Percentiles rank a stretch among this genome's conserved stretches.
These are phyloP conservation scores for Gymnoscopelus braueri DNA, from an alignment of 2,797 vertebrate species.

Conservation along the genomic window DNA sequence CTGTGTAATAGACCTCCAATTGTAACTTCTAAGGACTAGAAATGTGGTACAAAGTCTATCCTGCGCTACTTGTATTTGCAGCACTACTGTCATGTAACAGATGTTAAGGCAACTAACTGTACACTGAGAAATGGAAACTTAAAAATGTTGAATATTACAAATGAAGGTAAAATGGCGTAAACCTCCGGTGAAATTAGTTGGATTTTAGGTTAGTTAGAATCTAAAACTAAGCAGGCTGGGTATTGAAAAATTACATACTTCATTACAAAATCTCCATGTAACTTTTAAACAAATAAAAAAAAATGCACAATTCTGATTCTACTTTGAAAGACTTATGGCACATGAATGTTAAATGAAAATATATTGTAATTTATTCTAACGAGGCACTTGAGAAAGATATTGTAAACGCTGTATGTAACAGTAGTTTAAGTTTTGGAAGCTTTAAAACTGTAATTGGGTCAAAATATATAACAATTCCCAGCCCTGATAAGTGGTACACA, in stretches of 20 bases:
- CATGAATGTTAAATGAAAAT: no score
- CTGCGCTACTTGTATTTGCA: conserved; percentile 25
- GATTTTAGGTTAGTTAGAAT: conserved; percentile 57
- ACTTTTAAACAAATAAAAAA: conserved; percentile 20
- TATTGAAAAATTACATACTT: conserved; percentile 30
- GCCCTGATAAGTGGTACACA: conserved; percentile 23
- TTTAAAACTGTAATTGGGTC: conserved; percentile 4
- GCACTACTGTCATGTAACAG: conserved; percentile 28
- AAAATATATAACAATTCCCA: conserved; percentile 15
- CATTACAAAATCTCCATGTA: conserved; percentile 52
- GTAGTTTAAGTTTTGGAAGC: conserved; percentile 10
- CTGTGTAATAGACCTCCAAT: conserved; percentile 7
- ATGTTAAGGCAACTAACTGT: conserved; percentile 39
- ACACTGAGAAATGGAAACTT: conserved; percentile 55
- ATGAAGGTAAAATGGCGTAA: conserved; percentile 42
- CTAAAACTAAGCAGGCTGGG: conserved; percentile 31
- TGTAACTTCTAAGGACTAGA: conserved; percentile 8
- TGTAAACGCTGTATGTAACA: conserved; percentile 19
- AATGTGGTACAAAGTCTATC: conserved; percentile 19
- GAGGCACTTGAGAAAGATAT: no score
- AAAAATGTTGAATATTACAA: conserved; percentile 45
- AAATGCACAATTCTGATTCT: no score
- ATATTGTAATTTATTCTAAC: conserved; percentile 12
- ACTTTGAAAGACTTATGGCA: no score
- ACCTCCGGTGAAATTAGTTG: conserved; percentile 67